These are phyloP conservation scores for Marmota flaviventris DNA, from an alignment of 2,113 vertebrate species.

Conservation along the genomic window DNA sequence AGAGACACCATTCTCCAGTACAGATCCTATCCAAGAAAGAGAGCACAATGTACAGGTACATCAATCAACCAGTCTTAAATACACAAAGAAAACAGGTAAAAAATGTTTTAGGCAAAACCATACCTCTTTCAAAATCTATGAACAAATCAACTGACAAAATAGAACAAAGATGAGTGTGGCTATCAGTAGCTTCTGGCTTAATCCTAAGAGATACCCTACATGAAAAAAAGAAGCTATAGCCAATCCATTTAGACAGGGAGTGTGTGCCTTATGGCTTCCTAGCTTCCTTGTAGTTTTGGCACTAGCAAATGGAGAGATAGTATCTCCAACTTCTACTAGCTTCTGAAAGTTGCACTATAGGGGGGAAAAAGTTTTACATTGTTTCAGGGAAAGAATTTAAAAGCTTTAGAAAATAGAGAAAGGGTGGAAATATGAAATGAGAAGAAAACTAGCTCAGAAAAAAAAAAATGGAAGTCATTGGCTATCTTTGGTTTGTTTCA, in stretches of 20 bases:
- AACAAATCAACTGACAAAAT: constrained; percentile 45
- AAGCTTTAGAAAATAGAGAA: constrained; percentile 22
- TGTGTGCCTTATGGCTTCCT: neutral
- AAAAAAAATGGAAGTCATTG: neutral
- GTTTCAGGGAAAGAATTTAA: neutral
- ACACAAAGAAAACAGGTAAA: constrained; percentile 30
- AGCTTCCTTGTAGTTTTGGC: neutral
- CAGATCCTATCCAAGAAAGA: constrained; percentile 85
- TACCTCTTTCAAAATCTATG: constrained; percentile 26
- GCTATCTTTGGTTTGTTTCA: neutral
- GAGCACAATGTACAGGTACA: neutral
- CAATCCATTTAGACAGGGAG: neutral
- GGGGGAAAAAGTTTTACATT: neutral
- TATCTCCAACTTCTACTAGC: neutral
- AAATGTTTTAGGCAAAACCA: constrained; percentile 12
- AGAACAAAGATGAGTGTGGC: neutral
- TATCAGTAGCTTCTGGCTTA: neutral
- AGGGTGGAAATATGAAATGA: neutral
- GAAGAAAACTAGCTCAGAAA: neutral
- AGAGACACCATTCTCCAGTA: constrained; percentile 88
- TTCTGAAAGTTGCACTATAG: neutral
- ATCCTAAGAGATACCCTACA: neutral
- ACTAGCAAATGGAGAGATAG: neutral
- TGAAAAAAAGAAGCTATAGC: neutral
- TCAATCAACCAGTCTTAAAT: neutral